Percentiles rank a stretch among this genome's conserved stretches.
phyloP scores from a whole-genome alignment of 2,113 vertebrate genomes.

The Antigone vipio region DNA sequence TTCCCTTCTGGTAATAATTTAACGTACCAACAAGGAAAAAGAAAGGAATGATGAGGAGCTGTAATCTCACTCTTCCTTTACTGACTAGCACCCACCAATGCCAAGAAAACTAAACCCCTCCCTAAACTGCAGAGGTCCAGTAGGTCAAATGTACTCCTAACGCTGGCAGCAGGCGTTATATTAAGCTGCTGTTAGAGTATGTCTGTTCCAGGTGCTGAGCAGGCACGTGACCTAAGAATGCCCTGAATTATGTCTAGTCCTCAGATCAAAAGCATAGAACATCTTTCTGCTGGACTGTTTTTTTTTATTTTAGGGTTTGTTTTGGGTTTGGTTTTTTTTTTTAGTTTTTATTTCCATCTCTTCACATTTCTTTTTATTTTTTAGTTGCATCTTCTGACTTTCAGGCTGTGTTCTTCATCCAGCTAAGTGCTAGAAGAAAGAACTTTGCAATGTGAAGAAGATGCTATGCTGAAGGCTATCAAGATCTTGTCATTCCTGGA shows the following conservation, averaged over 20 bases:
- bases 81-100: neutral
- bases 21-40: neutral
- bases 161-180: accelerated
- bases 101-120: neutral
- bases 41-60: neutral
- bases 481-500: neutral
- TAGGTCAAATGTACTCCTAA: neutral
- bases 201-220: neutral
- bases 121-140: neutral
- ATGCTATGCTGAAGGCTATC: neutral
- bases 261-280: neutral
- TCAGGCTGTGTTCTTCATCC: neutral
- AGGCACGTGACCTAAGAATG: neutral
- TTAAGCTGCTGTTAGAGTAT: neutral
- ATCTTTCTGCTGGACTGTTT: neutral
- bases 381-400: neutral
- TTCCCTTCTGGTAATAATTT: neutral
- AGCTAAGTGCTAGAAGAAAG: neutral
- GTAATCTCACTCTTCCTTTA: neutral
- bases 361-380: neutral
- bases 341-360: neutral
- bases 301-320: neutral
- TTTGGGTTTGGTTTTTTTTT: too few relatives aligned
- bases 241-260: neutral
- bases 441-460: neutral